phyloP scores from a whole-genome alignment of 2,113 vertebrate species.

The Capreolus pygargus region DNA sequence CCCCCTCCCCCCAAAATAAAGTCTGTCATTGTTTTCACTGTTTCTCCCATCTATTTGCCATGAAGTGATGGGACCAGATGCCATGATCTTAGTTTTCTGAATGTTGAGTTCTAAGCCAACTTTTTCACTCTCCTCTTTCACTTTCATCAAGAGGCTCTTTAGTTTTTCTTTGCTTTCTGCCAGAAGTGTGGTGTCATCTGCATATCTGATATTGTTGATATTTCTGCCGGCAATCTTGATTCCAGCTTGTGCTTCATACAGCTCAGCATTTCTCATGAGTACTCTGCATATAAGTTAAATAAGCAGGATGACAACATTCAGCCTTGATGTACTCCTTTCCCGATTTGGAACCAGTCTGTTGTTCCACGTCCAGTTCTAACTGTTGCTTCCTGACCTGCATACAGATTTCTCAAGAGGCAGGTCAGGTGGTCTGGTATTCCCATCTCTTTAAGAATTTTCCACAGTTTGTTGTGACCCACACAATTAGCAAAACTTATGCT shows the following conservation, averaged over 20 bases:
- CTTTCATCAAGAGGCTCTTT: not conserved
- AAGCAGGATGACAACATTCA: not conserved
- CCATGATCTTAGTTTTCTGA: not conserved
- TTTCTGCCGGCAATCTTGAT: not conserved
- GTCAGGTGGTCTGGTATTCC: not conserved
- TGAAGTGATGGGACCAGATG: not conserved
- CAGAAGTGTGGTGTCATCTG: not conserved
- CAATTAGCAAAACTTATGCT: not conserved
- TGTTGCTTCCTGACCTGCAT: not conserved
- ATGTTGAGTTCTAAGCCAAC: not conserved
- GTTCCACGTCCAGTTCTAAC: not conserved
- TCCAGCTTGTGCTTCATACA: not conserved
- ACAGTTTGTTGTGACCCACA: not conserved
- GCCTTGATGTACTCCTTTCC: not conserved
- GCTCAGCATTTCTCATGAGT: not conserved
- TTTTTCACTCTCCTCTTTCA: not conserved
- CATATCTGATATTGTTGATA: not conserved
- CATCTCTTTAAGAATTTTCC: not conserved
- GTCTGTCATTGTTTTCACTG: not conserved
- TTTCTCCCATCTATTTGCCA: not conserved
- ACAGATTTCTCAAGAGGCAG: not conserved
- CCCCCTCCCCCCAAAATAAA: fast-evolving
- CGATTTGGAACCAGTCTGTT: not conserved
- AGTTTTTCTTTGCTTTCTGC: not conserved
- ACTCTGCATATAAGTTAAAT: not conserved